These are phyloP conservation scores for Cylindroiulus punctatus DNA, from an alignment of 2,888 invertebrate genomes.

Conservation along the genomic window DNA sequence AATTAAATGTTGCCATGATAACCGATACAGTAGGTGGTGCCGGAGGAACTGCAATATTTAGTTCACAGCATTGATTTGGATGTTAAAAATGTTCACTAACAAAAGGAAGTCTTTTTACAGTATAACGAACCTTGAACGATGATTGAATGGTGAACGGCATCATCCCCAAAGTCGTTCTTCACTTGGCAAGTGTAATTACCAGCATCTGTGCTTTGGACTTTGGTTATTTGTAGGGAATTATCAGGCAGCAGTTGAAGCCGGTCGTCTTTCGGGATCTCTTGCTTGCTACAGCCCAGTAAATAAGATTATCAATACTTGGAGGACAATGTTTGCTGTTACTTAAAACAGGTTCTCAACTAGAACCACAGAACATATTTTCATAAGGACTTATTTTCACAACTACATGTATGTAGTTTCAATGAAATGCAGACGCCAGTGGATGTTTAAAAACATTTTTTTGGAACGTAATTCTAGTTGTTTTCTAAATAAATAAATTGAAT, in stretches of 20 bases:
- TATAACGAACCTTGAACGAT: constrained; percentile 64
- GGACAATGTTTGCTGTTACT: too few species aligned
- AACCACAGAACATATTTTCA: too few species aligned
- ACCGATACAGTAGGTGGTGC: constrained; percentile 46
- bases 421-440: too few species aligned
- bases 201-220: constrained; percentile 63
- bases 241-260: constrained; percentile 60
- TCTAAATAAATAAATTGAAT: too few species aligned
- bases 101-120: background rate
- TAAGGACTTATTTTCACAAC: too few species aligned
- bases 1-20: constrained; percentile 54
- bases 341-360: too few species aligned
- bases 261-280: constrained; percentile 21
- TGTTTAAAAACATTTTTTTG: too few species aligned
- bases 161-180: constrained; percentile 64
- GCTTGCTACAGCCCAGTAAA: constrained; percentile 17
- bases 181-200: constrained; percentile 66
- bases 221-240: constrained; percentile 64
- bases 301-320: background rate
- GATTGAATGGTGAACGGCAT: constrained; percentile 64
- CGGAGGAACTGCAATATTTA: constrained; percentile 40
- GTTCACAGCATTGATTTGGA: background rate
- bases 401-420: too few species aligned
- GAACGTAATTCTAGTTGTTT: too few species aligned
- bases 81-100: background rate